phyloP scores from a whole-genome alignment of 37 sponge, comb jelly and placozoan genomes.

The Oopsacas minuta region DNA sequence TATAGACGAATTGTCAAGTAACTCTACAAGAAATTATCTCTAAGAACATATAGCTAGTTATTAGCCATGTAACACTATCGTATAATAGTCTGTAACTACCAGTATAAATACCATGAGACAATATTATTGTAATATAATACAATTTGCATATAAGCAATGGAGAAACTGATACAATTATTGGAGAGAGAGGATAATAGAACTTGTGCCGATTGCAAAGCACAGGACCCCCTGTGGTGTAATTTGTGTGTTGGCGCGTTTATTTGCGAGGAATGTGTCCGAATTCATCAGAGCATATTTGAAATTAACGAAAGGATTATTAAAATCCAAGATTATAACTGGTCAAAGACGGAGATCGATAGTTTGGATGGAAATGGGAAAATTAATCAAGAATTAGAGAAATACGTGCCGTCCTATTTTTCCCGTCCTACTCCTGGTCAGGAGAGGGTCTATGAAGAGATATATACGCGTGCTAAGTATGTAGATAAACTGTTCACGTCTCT shows the following conservation, averaged over 20 bases:
- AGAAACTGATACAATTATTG: background rate
- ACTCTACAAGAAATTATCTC: too few species aligned
- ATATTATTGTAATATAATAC: background rate
- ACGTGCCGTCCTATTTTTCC: background rate
- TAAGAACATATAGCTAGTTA: too few species aligned
- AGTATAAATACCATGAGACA: background rate
- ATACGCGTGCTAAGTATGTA: background rate
- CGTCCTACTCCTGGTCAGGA: background rate
- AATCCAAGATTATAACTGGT: background rate
- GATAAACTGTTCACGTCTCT: background rate
- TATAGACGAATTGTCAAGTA: too few species aligned
- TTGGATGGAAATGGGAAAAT: background rate
- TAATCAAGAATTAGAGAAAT: background rate
- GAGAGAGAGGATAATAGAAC: background rate
- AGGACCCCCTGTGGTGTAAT: background rate
- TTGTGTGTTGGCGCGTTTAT: background rate
- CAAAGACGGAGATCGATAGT: background rate
- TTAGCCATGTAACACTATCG: background rate
- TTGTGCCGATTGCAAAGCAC: background rate
- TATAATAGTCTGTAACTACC: background rate
- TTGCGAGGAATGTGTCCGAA: background rate
- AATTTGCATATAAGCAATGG: background rate
- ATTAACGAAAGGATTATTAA: background rate
- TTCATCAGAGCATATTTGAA: background rate
- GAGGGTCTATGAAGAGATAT: slow-evolving; percentile 1